Evolutionary conservation across 53 echinoderm and acorn worm genomes (phyloP), one percentile per base, ranked within the genome.

Genomic region (Henricia sp.): DNA sequence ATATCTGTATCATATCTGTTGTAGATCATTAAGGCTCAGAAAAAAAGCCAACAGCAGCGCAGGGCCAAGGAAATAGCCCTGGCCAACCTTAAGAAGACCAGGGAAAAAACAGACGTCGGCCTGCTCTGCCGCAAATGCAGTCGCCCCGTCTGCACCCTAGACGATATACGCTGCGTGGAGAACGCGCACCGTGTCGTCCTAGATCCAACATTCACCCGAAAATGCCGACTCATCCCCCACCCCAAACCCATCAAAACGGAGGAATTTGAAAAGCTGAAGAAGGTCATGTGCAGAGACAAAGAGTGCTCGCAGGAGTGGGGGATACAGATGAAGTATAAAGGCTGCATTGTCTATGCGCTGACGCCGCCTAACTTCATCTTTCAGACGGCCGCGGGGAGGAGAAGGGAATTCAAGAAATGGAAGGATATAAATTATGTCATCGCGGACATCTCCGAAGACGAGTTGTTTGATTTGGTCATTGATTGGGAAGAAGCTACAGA

Each of bases 241-340:
- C 17, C 37, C 26, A 76, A 76, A 29, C 76, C 76, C 4, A 3
- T 76, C 39, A 57, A 57, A 40, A 76, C 57, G 59, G 27, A 16
- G 0, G 76, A 76, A 28, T 58, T 76, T 40, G 76, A 76, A 59
- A 76, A 76, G 42, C 57, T 76, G 58, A 57, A 57, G 59, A 41
- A 24, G 26, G 8, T 76, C 3, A 37, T 58, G 24, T 76, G 76
- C 59, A 59, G 76, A 5, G 27, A 67, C 68, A 37, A 30, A 55
- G 75, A 77, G 3, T 91, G 91, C 67, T 63, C 82, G n/a, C 38
- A 67, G 37, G 86, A 91, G 39, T 91, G 91, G 91, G 91, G 91
- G 39, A 82, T 82, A 48, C 87, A 87, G 83, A 86, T 87, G 65
- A 72, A 82, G 26, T 86, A 91, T 46, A 86, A 83, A 28, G 83